A percentile compares a stretch with the other conserved stretches of the same genome.
Evolutionary conservation across 2,888 invertebrate genomes (phyloP).

Genomic region (Drosophila algonquin): DNA sequence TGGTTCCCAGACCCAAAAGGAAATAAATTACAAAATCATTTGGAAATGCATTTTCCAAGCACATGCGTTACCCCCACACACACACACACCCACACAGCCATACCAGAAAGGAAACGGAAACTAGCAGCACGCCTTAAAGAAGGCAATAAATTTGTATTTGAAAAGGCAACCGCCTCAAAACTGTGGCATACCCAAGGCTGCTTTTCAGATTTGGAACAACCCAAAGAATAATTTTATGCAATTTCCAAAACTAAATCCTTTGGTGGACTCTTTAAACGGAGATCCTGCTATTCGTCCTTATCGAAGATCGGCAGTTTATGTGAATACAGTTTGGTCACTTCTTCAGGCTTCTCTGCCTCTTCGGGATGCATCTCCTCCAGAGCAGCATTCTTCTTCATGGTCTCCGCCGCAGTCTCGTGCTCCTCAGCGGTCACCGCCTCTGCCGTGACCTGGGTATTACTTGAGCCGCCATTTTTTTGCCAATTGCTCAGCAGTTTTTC

Average conservation of each 20-base stretch:
- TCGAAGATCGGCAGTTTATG: neutral
- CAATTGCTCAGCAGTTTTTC: slow-evolving; percentile 36
- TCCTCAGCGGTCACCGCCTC: slow-evolving; percentile 39
- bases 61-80: slow-evolving; percentile 33
- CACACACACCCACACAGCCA: neutral
- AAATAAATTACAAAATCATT: slow-evolving; percentile 46
- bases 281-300: neutral
- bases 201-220: no score
- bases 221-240: neutral
- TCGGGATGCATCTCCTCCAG: slow-evolving; percentile 32
- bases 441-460: slow-evolving; percentile 9
- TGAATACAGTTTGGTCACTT: neutral
- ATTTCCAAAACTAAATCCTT: neutral
- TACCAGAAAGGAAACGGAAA: slow-evolving; percentile 21
- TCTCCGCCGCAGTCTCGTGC: slow-evolving; percentile 13
- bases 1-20: slow-evolving; percentile 37
- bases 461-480: slow-evolving; percentile 23
- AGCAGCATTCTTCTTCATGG: slow-evolving; percentile 17
- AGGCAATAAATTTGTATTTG: slow-evolving; percentile 49
- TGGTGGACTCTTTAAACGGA: no score
- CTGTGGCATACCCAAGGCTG: neutral
- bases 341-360: slow-evolving; percentile 14
- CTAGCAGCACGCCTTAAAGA: slow-evolving; percentile 30
- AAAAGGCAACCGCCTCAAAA: neutral
- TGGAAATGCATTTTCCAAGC: slow-evolving; percentile 33